Conservation (phyloP, 2,888 invertebrate species). For the Amiota minor region DNA sequence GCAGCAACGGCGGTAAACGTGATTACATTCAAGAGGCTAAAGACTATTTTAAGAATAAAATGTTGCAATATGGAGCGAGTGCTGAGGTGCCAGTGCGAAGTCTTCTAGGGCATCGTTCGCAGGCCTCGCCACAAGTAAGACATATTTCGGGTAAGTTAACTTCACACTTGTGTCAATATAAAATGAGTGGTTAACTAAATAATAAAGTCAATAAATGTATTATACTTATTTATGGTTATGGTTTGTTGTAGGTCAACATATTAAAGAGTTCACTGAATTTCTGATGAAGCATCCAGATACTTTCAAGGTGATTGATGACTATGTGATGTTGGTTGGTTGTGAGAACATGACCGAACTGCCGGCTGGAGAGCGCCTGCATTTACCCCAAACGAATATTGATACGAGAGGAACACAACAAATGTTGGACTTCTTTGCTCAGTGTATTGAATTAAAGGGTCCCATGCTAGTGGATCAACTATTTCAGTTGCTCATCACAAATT, state of each 20-base stretch:
- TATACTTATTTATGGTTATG: background rate
- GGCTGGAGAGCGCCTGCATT: conserved; percentile 79
- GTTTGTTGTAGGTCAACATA: conserved; percentile 81
- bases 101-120: conserved; percentile 95
- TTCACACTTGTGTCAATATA: no score
- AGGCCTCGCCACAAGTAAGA: conserved; percentile 96
- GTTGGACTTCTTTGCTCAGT: conserved; percentile 86
- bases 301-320: conserved; percentile 89
- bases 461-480: conserved; percentile 91
- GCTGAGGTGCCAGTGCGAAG: conserved; percentile 98
- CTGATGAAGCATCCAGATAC: conserved; percentile 87
- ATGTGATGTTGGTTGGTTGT: conserved; percentile 85
- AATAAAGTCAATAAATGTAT: background rate
- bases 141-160: conserved; percentile 84
- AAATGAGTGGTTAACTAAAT: no score
- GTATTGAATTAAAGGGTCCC: conserved; percentile 86
- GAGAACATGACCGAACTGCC: conserved; percentile 80
- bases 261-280: conserved; percentile 94
- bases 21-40: conserved; percentile 97
- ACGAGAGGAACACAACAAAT: conserved; percentile 87
- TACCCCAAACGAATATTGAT: conserved; percentile 86
- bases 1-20: conserved; percentile 78
- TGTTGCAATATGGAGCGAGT: conserved; percentile 94
- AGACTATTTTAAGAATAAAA: conserved; percentile 96
- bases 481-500: conserved; percentile 84